Conservation (phyloP, 2,888 invertebrate species). For the Tenthredo amoena region DNA sequence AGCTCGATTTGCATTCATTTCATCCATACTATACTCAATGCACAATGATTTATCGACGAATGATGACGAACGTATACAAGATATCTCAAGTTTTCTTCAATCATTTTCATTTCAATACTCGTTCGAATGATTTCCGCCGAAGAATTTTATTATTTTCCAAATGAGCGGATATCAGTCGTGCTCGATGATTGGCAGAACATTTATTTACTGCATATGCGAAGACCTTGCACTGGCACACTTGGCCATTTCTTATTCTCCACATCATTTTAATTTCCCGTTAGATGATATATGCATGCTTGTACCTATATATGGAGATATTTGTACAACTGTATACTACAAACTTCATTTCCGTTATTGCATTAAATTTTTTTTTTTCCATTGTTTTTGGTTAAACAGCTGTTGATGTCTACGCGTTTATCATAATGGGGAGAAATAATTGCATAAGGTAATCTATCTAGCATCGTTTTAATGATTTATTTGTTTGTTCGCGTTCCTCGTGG, state of each 20-base stretch:
- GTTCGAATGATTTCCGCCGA: background rate
- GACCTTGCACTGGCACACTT: background rate
- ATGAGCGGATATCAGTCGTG: background rate
- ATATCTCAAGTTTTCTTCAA: too few species aligned
- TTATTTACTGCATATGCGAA: background rate
- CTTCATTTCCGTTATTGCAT: background rate
- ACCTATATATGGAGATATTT: background rate
- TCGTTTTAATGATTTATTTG: conserved; percentile 30
- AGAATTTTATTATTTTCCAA: background rate
- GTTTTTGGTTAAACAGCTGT: background rate
- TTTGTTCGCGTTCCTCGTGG: background rate
- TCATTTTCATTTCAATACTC: too few species aligned
- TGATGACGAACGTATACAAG: background rate
- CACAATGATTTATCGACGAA: background rate
- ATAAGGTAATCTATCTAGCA: background rate
- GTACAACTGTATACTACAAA: background rate
- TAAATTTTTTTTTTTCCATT: background rate
- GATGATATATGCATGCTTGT: background rate
- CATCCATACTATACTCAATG: background rate
- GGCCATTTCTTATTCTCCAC: background rate
- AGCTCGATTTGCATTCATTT: background rate
- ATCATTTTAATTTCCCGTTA: background rate
- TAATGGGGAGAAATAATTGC: background rate
- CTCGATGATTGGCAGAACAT: background rate
- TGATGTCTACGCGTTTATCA: background rate